Evolutionary conservation across 2,797 vertebrate species (phyloP), one percentile per base, ranked within the genome.

Genomic region (Lateolabrax maculatus): DNA sequence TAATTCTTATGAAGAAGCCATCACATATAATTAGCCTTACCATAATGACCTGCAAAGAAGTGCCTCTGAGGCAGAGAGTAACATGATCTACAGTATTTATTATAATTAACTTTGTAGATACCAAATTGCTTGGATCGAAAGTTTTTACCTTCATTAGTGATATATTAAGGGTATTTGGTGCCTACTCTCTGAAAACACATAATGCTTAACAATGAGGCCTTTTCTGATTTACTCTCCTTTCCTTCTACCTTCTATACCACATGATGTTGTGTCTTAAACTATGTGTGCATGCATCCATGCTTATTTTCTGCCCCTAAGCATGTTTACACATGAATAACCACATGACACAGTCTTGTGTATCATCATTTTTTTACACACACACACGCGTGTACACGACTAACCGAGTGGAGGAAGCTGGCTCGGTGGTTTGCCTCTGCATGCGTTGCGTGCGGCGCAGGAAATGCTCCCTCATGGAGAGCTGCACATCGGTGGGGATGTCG

Each of bases 391-490:
- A 3, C 53, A 43, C 31, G 73, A 81, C 95, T 95, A 71, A 99
- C 98, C 98, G 97, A 84, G 96, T 98, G 51, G 98, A 99, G 2
- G 98, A 99, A 0, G 98, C 94, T 0, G 98, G 98, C 93, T 99
- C 98, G 0, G 98, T 99, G 60, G 97, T 95, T 82, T 99, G 98
- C 43, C 98, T 93, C 94, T 99, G 97, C 93, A 99, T 97, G 63
- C 97, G 95, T 0, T 97, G 96, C 5, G 95, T 95, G 80, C 97
- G 98, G 16, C 97, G 93, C 94, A 97, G 95, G 89, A 99, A 95
- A 86, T 99, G 98, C 75, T 99, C 98, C 83, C 96, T 96, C 96
- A 99, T 99, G 31, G 98, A 99, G 93, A 97, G 97, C 95, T 99
- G 98, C 60, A 99, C 98, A 58, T 99, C 98, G 0, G 98, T 96